Conservation (phyloP, 1,140 invertebrate genomes). For the Anoplophora glabripennis region DNA sequence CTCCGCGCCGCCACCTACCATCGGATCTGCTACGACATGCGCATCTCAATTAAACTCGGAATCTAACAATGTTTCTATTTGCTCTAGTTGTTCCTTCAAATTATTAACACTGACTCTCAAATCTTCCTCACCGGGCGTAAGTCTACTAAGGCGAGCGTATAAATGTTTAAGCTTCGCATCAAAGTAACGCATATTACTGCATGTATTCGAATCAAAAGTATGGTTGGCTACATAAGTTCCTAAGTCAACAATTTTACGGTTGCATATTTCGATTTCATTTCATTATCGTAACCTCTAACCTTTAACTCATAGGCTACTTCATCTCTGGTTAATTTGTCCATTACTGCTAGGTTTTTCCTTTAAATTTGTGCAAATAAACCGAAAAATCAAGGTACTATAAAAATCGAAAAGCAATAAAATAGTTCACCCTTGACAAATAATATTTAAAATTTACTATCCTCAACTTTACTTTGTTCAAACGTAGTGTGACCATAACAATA, state of each 20-base stretch:
- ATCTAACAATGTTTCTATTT: slow-evolving; percentile 1
- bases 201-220: not conserved
- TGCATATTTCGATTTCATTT: not conserved
- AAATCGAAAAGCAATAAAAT: too few species aligned
- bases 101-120: slow-evolving; percentile 1
- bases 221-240: slow-evolving; percentile 6
- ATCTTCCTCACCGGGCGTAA: not conserved
- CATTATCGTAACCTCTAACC: not conserved
- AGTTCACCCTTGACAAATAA: too few species aligned
- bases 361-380: too few species aligned
- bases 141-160: not conserved
- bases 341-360: too few species aligned
- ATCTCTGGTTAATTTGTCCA: not conserved
- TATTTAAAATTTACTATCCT: too few species aligned
- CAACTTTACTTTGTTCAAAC: too few species aligned
- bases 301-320: not conserved
- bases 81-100: not conserved
- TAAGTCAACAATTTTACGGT: slow-evolving; percentile 2
- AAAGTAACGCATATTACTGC: not conserved
- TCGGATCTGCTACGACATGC: not conserved
- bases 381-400: too few species aligned
- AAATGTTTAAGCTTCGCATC: slow-evolving; percentile 8
- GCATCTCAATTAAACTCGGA: not conserved
- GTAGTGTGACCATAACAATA: too few species aligned
- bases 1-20: too few species aligned